These are phyloP conservation scores for Heterohyrax brucei DNA, from an alignment of 2,797 vertebrate species.

Conservation along the genomic window DNA sequence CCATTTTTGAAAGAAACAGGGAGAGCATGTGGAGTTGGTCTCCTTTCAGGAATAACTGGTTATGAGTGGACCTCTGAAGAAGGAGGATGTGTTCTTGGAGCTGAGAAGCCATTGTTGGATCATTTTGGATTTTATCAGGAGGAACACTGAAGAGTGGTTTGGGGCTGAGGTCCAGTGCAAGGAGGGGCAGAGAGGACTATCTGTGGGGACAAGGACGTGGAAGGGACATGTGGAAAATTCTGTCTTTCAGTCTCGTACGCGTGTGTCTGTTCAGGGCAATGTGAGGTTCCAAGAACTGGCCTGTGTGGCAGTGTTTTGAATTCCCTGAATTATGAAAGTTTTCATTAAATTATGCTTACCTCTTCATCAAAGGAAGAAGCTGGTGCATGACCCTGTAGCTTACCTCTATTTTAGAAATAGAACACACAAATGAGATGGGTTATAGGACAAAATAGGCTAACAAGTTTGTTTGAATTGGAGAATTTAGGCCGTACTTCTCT, in stretches of 20 bases:
- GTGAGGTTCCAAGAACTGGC: background rate
- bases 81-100: background rate
- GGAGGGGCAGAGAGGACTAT: background rate
- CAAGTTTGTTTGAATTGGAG: background rate
- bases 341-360: background rate
- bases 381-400: background rate
- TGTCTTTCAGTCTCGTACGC: background rate
- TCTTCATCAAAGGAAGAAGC: background rate
- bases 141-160: background rate
- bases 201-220: background rate
- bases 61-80: constrained; percentile 5
- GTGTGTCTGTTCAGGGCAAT: background rate
- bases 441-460: background rate
- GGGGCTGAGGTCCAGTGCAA: background rate
- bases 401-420: constrained; percentile 52
- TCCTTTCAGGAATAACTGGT: constrained; percentile 4
- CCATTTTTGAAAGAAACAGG: background rate
- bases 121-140: constrained; percentile 47
- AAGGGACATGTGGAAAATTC: background rate
- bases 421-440: constrained; percentile 10
- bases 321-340: constrained; percentile 25
- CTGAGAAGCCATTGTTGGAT: constrained; percentile 33
- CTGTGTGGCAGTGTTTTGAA: background rate
- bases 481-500: constrained; percentile 51
- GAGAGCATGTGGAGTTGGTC: background rate